Evolutionary conservation across 2,888 invertebrate species (phyloP).

Genomic region (Synergus gifuensis): DNA sequence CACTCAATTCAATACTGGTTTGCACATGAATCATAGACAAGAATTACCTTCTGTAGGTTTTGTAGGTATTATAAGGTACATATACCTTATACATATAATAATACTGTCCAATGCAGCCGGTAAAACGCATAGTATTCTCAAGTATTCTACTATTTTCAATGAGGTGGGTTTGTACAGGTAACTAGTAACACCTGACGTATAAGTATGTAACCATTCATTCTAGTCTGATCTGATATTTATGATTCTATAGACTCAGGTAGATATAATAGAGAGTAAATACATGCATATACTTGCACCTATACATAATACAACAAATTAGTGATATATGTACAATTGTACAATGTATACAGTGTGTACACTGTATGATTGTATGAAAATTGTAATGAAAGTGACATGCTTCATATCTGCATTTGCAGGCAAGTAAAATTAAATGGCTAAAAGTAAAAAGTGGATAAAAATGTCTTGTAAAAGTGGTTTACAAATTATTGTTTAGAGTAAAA

Average conservation of each 20-base stretch:
- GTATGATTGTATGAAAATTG: too few species aligned
- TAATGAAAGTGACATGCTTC: too few species aligned
- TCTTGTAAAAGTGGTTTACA: too few species aligned
- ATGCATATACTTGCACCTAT: background rate
- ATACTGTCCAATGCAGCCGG: background rate
- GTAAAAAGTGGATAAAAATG: too few species aligned
- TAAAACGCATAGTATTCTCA: background rate
- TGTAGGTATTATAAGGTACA: background rate
- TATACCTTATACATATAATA: background rate
- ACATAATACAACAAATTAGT: background rate
- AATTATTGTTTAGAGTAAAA: too few species aligned
- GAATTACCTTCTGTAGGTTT: slow-evolving; percentile 17
- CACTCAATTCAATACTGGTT: slow-evolving; percentile 2
- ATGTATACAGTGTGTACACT: too few species aligned
- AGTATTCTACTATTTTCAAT: slow-evolving; percentile 23
- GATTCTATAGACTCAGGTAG: slow-evolving; percentile 4
- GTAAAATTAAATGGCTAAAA: too few species aligned
- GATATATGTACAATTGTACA: too few species aligned
- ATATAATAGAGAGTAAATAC: slow-evolving; percentile 1
- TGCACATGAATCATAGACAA: background rate
- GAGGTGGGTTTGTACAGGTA: slow-evolving; percentile 12
- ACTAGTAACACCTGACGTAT: background rate
- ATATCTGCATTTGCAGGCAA: too few species aligned
- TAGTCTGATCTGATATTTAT: slow-evolving; percentile 34
- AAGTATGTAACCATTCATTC: slow-evolving; percentile 28